A percentile compares a stretch with the other conserved stretches of the same genome.
These are phyloP conservation scores for Artibeus jamaicensis DNA, from an alignment of 2,797 vertebrate genomes.

Conservation along the genomic window DNA sequence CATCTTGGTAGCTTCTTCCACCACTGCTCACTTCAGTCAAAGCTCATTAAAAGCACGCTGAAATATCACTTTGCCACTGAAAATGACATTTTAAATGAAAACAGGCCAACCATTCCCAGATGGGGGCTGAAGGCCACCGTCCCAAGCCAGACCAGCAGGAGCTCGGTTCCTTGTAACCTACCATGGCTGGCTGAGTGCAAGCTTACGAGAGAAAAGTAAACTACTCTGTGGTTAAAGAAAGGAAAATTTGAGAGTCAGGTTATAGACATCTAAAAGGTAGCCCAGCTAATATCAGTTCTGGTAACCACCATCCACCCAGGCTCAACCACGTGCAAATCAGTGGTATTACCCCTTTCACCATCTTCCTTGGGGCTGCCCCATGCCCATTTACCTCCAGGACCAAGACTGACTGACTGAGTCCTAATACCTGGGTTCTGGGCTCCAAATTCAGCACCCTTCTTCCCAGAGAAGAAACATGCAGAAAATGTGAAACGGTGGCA, in stretches of 20 bases:
- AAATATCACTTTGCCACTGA: background rate
- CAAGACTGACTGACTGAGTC: background rate
- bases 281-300: slow-evolving; percentile 10
- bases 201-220: background rate
- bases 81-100: slow-evolving; percentile 46
- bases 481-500: background rate
- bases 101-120: background rate
- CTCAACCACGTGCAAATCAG: slow-evolving; percentile 68
- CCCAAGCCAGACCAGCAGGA: background rate
- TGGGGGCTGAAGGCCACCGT: background rate
- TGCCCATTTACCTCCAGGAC: background rate
- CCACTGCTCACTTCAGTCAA: background rate
- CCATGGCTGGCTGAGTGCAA: background rate
- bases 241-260: background rate
- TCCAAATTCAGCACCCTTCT: background rate
- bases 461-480: background rate
- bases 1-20: background rate
- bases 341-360: background rate
- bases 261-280: slow-evolving; percentile 42
- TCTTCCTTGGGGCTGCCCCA: background rate
- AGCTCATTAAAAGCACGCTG: slow-evolving; percentile 14
- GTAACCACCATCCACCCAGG: slow-evolving; percentile 47
- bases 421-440: too few relatives aligned
- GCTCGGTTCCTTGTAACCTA: background rate
- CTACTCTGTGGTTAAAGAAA: slow-evolving; percentile 47